Evolutionary conservation across 2,797 vertebrate genomes (phyloP).

Genomic region (Melanotaenia parkinsoni): DNA sequence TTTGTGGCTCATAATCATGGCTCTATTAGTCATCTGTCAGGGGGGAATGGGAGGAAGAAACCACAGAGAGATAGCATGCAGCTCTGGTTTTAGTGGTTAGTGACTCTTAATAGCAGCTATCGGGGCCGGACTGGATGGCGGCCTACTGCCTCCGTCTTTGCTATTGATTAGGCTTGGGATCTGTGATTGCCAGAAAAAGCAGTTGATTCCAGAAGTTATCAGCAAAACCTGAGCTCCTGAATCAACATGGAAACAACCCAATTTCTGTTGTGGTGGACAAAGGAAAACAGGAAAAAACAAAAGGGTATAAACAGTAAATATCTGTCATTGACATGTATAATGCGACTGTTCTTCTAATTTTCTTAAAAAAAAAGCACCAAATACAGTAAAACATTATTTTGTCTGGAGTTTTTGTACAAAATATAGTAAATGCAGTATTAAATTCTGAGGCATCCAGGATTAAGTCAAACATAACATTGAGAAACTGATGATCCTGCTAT

Average conservation of each 20-base stretch:
- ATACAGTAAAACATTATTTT: conserved; percentile 40
- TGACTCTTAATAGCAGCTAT: conserved; percentile 70
- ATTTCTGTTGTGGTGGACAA: conserved; percentile 33
- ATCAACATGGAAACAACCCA: conserved; percentile 47
- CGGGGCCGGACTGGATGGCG: conserved; percentile 64
- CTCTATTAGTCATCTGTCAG: conserved; percentile 63
- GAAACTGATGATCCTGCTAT: conserved; percentile 47
- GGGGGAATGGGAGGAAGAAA: conserved; percentile 54
- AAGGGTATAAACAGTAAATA: conserved; percentile 3
- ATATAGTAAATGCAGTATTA: conserved; percentile 30
- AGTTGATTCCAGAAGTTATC: conserved; percentile 72
- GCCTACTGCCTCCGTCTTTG: conserved; percentile 67
- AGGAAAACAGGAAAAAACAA: conserved; percentile 10
- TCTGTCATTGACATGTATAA: not conserved
- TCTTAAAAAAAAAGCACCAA: conserved; percentile 25
- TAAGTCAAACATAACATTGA: conserved; percentile 53
- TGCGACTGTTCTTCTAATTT: not conserved
- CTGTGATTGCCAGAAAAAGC: conserved; percentile 66
- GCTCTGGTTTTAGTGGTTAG: conserved; percentile 62
- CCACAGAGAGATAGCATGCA: conserved; percentile 62
- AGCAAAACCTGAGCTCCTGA: conserved; percentile 45
- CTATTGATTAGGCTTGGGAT: conserved; percentile 70
- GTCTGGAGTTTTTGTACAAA: conserved; percentile 35
- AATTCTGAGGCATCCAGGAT: conserved; percentile 37
- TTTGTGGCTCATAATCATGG: conserved; percentile 57